Evolutionary conservation across 2,888 invertebrate species (phyloP).

Genomic region (Tetranychus truncatus): DNA sequence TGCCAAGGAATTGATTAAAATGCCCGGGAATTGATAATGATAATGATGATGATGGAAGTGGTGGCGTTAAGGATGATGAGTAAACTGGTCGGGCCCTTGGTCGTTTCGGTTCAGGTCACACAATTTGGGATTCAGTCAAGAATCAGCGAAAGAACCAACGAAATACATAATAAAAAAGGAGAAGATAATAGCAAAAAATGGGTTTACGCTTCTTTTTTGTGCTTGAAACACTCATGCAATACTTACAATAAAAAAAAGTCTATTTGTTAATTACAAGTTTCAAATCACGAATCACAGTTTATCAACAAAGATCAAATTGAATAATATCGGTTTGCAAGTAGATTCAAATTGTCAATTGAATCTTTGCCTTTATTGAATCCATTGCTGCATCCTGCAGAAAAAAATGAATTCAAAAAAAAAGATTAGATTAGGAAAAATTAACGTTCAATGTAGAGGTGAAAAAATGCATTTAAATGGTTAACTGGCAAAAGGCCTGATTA

Average conservation of each 20-base stretch:
- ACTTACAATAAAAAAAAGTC: neutral
- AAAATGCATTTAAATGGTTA: too few relatives aligned
- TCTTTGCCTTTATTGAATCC: too few relatives aligned
- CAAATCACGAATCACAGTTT: too few relatives aligned
- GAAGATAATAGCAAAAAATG: neutral
- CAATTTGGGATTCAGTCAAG: neutral
- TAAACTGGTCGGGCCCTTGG: neutral
- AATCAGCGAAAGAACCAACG: neutral
- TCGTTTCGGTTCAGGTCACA: slow-evolving; percentile 1
- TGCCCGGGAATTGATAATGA: neutral
- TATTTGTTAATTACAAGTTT: too few relatives aligned
- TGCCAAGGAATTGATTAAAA: neutral
- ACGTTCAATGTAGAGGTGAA: too few relatives aligned
- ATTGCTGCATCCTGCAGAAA: too few relatives aligned
- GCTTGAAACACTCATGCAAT: neutral
- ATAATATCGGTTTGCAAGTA: too few relatives aligned
- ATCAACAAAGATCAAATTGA: too few relatives aligned
- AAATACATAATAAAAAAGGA: neutral
- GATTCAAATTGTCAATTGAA: too few relatives aligned
- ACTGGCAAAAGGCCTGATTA: too few relatives aligned
- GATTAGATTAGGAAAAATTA: too few relatives aligned
- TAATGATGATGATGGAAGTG: neutral
- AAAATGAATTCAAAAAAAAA: too few relatives aligned
- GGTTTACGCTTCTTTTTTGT: neutral
- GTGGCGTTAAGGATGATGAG: neutral